Base-by-base conservation (phyloP, 2,113 vertebrate species). In the Mastomys natalensis region DNA sequence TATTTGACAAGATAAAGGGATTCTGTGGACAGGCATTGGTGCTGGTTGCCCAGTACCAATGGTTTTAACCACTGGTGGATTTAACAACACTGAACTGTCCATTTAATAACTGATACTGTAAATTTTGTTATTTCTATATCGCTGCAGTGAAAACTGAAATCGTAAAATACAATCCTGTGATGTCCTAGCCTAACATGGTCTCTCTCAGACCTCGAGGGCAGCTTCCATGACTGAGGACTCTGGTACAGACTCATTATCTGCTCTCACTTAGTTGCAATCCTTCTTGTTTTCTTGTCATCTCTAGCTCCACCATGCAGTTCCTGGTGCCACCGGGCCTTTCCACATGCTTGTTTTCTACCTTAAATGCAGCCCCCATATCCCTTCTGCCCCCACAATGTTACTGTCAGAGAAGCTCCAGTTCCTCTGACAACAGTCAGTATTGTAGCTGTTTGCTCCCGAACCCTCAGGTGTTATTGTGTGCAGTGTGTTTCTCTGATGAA, bases 221-320 rank as follows among this genome's bases (percentile, higher is more conserved):
- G 51, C 51, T 62, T 29, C 7, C 29, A 10, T 15, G 26, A 43
- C 21, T 24, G 34, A 3, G 5, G 15, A 5, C 34, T 48, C 6
- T 15, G 5, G 21, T 34, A 45, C 16, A 24, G 26, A 26, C 19
- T 51, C 1, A 58, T 15, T 51, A 68, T 76, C 48, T 26, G 15
- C 13, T 29, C 48, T 70, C 21, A 70, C 34, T 60, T 9, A 62
- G 62, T 5, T 29, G 43, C 51, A 72, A 3, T 8, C n/a, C 10
- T 10, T 45, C 70, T 66, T 55, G 45, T 88, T 51, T 53, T 88
- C 43, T 76, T 62, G 43, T 24, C 48, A 53, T 31, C 89, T 89
- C 77, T 37, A n/a, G 22, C 37, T 78, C 31, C 40, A 68, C 5
- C 11, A 21, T 21, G 8, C 0, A 62, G 51, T n/a, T 22, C 29